A percentile compares a stretch with the other conserved stretches of the same genome.
Conservation (phyloP, 2,888 invertebrate genomes). For the Empis livida region DNA sequence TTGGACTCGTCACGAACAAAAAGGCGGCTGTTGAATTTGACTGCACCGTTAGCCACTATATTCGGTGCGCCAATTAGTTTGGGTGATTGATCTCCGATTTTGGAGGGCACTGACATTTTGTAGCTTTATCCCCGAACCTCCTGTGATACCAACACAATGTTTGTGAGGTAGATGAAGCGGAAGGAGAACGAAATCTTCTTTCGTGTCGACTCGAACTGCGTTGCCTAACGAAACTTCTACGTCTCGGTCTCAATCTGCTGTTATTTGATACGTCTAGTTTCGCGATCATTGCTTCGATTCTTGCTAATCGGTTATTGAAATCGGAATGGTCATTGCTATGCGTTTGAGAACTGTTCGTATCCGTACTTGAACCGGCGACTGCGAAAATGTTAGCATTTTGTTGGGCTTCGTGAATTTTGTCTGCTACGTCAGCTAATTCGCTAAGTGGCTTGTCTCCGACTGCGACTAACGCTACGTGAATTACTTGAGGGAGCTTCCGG, state of each 20-base stretch:
- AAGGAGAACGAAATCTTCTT: background rate
- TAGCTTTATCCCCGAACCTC: background rate
- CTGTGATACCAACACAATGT: background rate
- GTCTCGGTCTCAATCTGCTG: background rate
- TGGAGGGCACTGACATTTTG: background rate
- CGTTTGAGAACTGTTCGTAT: too few relatives aligned
- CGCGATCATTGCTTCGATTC: background rate
- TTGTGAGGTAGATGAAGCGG: background rate
- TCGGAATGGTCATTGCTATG: background rate
- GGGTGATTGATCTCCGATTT: background rate
- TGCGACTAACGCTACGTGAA: background rate
- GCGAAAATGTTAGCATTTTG: background rate
- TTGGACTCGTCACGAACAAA: too few relatives aligned
- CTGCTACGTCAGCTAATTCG: background rate
- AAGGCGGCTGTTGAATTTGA: background rate
- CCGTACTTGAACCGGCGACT: too few relatives aligned
- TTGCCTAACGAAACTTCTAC: background rate
- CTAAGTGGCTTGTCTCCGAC: background rate
- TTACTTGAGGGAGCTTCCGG: background rate
- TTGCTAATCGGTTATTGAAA: background rate
- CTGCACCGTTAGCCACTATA: background rate
- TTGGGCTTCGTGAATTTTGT: background rate
- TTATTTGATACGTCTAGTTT: background rate
- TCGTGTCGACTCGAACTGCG: background rate
- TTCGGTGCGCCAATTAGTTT: background rate